phyloP scores from a whole-genome alignment of 2,888 invertebrate species.

The Pterostichus madidus region DNA sequence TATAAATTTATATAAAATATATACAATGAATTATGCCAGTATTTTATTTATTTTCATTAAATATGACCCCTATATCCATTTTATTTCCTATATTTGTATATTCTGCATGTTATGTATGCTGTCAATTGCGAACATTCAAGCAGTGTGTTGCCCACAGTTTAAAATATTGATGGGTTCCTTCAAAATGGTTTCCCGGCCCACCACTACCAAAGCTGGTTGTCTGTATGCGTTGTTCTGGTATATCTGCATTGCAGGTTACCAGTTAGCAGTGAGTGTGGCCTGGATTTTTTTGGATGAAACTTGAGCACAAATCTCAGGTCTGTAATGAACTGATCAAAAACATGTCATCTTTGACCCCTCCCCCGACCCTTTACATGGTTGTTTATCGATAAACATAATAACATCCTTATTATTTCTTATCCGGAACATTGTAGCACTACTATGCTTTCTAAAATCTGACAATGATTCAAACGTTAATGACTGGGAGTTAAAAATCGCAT shows the following conservation, averaged over 20 bases:
- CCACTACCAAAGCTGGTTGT: conserved; percentile 75
- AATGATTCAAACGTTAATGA: neutral
- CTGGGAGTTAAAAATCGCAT: neutral
- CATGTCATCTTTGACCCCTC: conserved; percentile 73
- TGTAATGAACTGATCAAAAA: conserved; percentile 72
- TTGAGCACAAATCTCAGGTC: conserved; percentile 73
- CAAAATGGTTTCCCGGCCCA: conserved; percentile 78
- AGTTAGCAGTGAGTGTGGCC: conserved; percentile 75
- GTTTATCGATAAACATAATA: conserved; percentile 72
- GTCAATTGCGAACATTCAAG: conserved; percentile 4
- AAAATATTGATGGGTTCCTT: conserved; percentile 74
- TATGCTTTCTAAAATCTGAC: conserved; percentile 36
- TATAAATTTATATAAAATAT: conserved; percentile 56
- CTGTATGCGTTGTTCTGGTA: conserved; percentile 77
- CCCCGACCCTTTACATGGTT: conserved; percentile 74
- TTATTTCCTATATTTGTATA: neutral
- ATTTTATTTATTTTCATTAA: conserved; percentile 9
- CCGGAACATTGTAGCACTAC: conserved; percentile 28
- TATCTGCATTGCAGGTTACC: conserved; percentile 78
- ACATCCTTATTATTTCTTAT: conserved; percentile 69
- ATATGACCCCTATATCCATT: neutral
- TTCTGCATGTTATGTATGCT: conserved; percentile 20
- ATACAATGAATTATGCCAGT: neutral
- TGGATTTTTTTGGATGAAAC: conserved; percentile 76
- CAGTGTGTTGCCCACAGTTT: conserved; percentile 64